Evolutionary conservation across 2,888 invertebrate genomes (phyloP).

Genomic region (Agriopis leucophaearia): DNA sequence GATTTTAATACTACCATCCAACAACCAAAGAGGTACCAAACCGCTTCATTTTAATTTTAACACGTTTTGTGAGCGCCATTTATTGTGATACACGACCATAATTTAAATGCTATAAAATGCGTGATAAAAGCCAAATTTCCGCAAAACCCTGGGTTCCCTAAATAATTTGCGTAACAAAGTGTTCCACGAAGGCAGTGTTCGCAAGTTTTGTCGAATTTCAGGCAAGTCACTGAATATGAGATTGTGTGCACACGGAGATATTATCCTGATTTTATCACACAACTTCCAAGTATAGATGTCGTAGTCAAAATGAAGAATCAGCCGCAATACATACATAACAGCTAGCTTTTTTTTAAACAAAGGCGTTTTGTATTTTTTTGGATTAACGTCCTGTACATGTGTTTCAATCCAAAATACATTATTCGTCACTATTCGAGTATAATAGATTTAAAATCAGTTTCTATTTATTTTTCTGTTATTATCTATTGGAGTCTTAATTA

Average conservation of each 20-base stretch:
- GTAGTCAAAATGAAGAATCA: too few species aligned
- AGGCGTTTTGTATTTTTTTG: background rate
- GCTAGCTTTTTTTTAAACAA: background rate
- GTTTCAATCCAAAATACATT: background rate
- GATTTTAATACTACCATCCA: too few species aligned
- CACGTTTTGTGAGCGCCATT: background rate
- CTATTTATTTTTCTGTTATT: too few species aligned
- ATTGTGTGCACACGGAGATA: slow-evolving; percentile 51
- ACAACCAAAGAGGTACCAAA: background rate
- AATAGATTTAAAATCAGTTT: background rate
- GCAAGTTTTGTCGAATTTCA: slow-evolving; percentile 58
- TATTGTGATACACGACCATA: slow-evolving; percentile 20
- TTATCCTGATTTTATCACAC: slow-evolving; percentile 44
- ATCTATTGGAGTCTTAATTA: background rate
- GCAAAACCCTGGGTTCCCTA: slow-evolving; percentile 34
- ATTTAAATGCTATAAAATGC: slow-evolving; percentile 29
- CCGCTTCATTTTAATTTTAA: slow-evolving; percentile 4
- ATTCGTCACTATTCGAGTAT: too few species aligned
- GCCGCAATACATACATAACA: too few species aligned
- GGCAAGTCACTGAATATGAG: slow-evolving; percentile 58
- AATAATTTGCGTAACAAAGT: slow-evolving; percentile 54
- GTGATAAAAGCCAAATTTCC: slow-evolving; percentile 13
- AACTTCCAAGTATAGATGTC: background rate
- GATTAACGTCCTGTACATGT: too few species aligned
- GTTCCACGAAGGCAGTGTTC: slow-evolving; percentile 57